Conservation (phyloP, 1,140 invertebrate species). For the Uloborus diversus region DNA sequence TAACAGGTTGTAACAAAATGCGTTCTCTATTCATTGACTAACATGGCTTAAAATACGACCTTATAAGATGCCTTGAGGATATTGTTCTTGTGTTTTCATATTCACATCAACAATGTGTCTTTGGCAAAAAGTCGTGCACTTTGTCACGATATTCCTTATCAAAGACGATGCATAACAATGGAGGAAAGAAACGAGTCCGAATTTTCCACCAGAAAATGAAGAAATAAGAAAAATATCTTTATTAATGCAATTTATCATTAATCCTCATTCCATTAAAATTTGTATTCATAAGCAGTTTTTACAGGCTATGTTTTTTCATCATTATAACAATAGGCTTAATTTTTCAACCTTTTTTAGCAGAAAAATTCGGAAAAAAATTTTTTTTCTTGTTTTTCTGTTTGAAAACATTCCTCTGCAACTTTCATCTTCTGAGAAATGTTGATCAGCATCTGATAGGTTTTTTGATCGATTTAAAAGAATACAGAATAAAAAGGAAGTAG, state of each 20-base stretch:
- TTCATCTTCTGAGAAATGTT: conserved; percentile 22
- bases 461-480: too few relatives aligned
- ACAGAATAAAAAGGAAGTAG: too few relatives aligned
- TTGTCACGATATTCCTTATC: conserved; percentile 42
- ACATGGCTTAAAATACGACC: too few relatives aligned
- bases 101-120: conserved; percentile 15
- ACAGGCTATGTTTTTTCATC: conserved; percentile 24
- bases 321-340: too few relatives aligned
- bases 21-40: too few relatives aligned
- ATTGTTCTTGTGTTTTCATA: not conserved
- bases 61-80: not conserved
- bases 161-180: conserved; percentile 18
- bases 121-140: conserved; percentile 38
- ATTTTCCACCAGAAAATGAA: conserved; percentile 16
- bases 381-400: not conserved
- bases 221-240: conserved; percentile 19
- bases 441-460: too few relatives aligned
- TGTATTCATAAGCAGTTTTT: conserved; percentile 33
- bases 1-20: too few relatives aligned
- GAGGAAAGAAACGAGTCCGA: conserved; percentile 30
- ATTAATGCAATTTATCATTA: conserved; percentile 53
- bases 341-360: too few relatives aligned
- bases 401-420: conserved; percentile 18
- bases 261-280: conserved; percentile 16
- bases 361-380: not conserved